Percentiles rank a stretch among this genome's conserved stretches.
phyloP scores from a whole-genome alignment of 2,797 vertebrate species.

The Buceros bicornis region DNA sequence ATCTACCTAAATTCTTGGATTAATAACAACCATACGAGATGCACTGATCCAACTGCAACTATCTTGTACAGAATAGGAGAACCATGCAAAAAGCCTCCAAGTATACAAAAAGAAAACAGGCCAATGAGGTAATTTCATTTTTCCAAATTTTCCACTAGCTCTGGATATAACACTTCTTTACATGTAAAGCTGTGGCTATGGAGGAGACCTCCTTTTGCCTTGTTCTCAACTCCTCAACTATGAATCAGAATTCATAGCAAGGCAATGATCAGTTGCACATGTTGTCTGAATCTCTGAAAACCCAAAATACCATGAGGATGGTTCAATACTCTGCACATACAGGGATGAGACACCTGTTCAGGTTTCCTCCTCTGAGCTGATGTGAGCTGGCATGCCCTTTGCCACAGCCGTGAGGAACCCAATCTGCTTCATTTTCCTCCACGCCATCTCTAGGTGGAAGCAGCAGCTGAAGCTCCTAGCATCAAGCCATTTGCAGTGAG shows the following conservation, averaged over 20 bases:
- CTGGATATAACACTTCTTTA: not conserved
- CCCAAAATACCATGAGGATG: not conserved
- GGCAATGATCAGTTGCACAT: not conserved
- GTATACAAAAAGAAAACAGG: not conserved
- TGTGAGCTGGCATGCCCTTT: not conserved
- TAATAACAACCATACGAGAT: not conserved
- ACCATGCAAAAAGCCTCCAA: not conserved
- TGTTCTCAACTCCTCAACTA: not conserved
- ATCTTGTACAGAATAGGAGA: not conserved
- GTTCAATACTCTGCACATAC: not conserved
- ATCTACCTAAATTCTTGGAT: not conserved
- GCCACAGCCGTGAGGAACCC: not conserved
- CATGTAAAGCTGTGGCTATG: not conserved
- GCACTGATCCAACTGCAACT: not conserved
- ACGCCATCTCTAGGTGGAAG: not conserved
- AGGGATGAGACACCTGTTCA: not conserved
- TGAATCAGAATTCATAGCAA: not conserved
- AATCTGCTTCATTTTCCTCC: not conserved
- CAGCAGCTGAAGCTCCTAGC: not conserved
- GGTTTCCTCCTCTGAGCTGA: not conserved
- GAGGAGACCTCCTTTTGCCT: not conserved
- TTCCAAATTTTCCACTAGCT: not conserved
- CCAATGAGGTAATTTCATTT: not conserved
- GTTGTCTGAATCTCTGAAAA: not conserved
- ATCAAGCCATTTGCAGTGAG: not conserved